Evolutionary conservation across 2,113 vertebrate species (phyloP).

Genomic region (Thunnus maccoyii): DNA sequence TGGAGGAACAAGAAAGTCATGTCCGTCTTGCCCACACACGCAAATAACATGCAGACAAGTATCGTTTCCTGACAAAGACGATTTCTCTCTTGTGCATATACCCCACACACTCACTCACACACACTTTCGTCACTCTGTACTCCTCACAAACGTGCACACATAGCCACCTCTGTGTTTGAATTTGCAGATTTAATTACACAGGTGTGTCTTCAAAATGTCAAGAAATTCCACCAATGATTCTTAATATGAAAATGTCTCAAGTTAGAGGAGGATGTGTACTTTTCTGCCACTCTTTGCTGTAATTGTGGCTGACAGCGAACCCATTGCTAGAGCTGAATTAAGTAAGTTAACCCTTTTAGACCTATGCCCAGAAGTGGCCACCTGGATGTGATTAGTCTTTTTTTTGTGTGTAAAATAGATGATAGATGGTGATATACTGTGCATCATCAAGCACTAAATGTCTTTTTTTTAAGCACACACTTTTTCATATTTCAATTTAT

Average conservation of each 20-base stretch:
- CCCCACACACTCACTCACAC: background rate
- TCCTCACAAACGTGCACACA: slow-evolving; percentile 7
- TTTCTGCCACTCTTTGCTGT: background rate
- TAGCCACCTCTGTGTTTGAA: background rate
- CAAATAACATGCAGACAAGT: slow-evolving; percentile 32
- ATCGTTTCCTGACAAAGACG: slow-evolving; percentile 28
- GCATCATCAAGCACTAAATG: no score
- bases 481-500: no score
- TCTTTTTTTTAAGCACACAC: no score
- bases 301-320: background rate
- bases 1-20: slow-evolving; percentile 30
- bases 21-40: slow-evolving; percentile 28
- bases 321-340: background rate
- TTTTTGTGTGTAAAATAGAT: no score
- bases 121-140: background rate
- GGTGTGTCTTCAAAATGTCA: background rate
- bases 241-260: background rate
- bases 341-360: no score
- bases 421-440: no score
- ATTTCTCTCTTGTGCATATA: background rate
- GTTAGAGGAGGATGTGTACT: background rate
- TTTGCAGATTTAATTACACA: background rate
- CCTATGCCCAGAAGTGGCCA: no score
- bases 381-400: no score
- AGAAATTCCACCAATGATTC: background rate